Evolutionary conservation across 2,113 vertebrate species (phyloP), one percentile per base, ranked within the genome.

Genomic region (Geococcyx californianus): DNA sequence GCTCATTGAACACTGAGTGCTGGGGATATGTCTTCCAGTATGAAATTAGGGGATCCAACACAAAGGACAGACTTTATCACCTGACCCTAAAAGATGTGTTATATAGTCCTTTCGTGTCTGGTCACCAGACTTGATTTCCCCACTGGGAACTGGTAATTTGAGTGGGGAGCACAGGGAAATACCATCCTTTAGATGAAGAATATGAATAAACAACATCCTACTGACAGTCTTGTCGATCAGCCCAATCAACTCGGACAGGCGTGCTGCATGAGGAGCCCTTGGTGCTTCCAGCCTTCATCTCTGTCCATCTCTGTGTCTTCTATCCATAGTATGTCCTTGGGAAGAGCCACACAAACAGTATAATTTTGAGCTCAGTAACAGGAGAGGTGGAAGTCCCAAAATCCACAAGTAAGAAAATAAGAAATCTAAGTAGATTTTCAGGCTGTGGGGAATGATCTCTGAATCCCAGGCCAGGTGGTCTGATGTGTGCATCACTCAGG

Each of bases 401-500:
- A 78, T 45, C 34, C 29, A 68, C 15, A 8, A 45, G 59, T 55
- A 78, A 56, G 59, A 56, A 87, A 34, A 58, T 67, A 26, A 74
- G 31, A 89, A 47, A 73, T 36, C 17, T 55, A 42, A 42, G 3
- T 54, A 31, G 21, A 13, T 62, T 78, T 82, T 86, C 40, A 78
- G 34, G n/a, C 18, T 55, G 45, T 51, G 31, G 16, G 87, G 24
- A 77, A 55, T 38, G 34, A 60, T 56, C 28, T 11, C 34, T 67
- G 70, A 67, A 62, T 51, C 11, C 52, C 14, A 54, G 63, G 40
- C 6, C 14, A 40, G 42, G 10, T 75, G 25, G 7, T 25, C 13
- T 47, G 62, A 58, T 14, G 15, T 19, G 42, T 24, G 15, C 0
- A 1, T 31, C 55, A 42, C 1, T 0, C 64, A 44, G 12, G 17